phyloP scores from a whole-genome alignment of 2,797 vertebrate species.

The Xenops minutus region DNA sequence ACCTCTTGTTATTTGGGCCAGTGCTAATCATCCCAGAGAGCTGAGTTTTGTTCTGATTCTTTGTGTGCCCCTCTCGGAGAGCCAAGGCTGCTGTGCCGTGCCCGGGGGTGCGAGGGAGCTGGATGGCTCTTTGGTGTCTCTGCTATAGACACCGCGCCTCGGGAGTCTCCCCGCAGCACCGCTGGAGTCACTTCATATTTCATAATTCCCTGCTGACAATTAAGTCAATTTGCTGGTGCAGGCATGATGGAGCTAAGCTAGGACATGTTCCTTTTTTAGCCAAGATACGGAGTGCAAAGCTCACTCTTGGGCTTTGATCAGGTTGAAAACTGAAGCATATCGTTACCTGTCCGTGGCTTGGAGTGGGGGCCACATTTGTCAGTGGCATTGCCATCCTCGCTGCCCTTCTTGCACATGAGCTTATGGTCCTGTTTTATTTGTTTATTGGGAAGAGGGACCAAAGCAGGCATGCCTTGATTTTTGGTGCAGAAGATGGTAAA shows the following conservation, averaged over 20 bases:
- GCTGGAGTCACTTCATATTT: slow-evolving; percentile 55
- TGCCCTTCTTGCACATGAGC: neutral
- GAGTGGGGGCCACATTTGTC: accelerated
- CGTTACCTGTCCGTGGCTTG: neutral
- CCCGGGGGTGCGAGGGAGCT: neutral
- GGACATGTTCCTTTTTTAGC: slow-evolving; percentile 40
- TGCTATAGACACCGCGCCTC: neutral
- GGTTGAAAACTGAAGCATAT: neutral
- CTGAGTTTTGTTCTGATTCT: neutral
- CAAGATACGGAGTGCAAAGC: neutral
- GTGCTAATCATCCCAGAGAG: neutral
- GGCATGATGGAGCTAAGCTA: slow-evolving; percentile 59
- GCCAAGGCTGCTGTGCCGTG: neutral
- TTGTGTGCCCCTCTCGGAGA: neutral
- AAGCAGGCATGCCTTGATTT: neutral
- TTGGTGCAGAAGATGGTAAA: neutral
- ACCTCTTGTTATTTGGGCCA: neutral
- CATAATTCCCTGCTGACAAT: slow-evolving; percentile 58
- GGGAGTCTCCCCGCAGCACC: neutral
- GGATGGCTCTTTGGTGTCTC: slow-evolving; percentile 32
- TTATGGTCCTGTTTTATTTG: neutral
- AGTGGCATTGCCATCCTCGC: neutral
- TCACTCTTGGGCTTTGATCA: neutral
- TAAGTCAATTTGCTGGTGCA: slow-evolving; percentile 63
- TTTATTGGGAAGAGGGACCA: neutral